Percentiles rank a stretch among this genome's conserved stretches.
Conservation (phyloP, 2,797 vertebrate species). For the Mergus octosetaceus region DNA sequence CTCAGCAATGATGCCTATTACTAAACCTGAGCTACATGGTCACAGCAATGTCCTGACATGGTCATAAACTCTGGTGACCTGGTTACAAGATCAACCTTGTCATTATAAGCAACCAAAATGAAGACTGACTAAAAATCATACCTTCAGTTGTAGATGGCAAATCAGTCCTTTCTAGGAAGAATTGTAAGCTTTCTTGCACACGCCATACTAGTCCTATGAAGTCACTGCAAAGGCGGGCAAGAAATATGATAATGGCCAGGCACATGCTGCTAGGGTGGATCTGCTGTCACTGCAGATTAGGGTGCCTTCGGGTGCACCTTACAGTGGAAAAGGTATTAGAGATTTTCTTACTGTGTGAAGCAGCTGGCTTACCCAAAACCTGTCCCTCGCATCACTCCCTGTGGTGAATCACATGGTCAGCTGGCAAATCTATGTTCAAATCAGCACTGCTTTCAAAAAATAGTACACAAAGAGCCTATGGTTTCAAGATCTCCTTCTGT, state of each 20-base stretch:
- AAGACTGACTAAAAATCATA: not conserved
- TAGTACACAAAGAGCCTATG: not conserved
- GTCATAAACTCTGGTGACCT: not conserved
- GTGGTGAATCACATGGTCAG: not conserved
- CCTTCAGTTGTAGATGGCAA: not conserved
- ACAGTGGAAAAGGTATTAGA: not conserved
- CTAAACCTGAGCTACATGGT: not conserved
- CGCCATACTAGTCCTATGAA: not conserved
- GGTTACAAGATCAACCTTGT: not conserved
- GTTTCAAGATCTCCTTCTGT: not conserved
- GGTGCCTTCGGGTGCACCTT: not conserved
- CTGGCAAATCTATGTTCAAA: not conserved
- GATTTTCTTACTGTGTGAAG: not conserved
- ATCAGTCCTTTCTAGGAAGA: not conserved
- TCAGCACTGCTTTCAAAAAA: not conserved
- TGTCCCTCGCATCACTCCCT: not conserved
- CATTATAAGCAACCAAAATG: not conserved
- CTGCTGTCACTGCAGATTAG: not conserved
- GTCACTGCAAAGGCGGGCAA: not conserved
- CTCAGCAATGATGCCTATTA: not conserved
- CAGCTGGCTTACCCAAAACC: not conserved
- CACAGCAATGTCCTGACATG: not conserved
- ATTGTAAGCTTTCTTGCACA: not conserved
- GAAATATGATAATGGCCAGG: not conserved
- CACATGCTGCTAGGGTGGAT: not conserved